Conservation (phyloP, 2,888 invertebrate species). For the Pterostichus madidus region DNA sequence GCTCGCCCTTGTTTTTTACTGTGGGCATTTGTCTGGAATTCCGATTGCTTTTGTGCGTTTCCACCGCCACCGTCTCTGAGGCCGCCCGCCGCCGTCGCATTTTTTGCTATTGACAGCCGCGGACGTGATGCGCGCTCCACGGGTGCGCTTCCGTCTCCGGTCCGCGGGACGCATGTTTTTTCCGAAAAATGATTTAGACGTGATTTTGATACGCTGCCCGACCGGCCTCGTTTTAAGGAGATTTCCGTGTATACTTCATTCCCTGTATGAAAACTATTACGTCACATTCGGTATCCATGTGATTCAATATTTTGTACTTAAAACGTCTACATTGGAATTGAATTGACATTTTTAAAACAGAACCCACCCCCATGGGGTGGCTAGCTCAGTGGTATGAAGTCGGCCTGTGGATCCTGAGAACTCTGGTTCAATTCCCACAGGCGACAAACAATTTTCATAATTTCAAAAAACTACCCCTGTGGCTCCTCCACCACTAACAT, state of each 20-base stretch:
- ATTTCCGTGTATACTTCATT: constrained; percentile 61
- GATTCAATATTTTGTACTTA: too few relatives aligned
- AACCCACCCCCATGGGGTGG: too few relatives aligned
- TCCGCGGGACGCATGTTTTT: constrained; percentile 33
- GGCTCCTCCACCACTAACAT: too few relatives aligned
- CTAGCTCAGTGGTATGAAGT: too few relatives aligned
- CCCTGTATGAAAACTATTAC: too few relatives aligned
- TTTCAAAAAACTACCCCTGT: too few relatives aligned
- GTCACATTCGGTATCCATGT: too few relatives aligned
- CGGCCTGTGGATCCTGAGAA: too few relatives aligned
- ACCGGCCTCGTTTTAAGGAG: constrained; percentile 48
- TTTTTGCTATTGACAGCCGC: constrained; percentile 60
- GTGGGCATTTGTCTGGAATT: constrained; percentile 60
- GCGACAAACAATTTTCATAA: too few relatives aligned
- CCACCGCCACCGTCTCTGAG: neutral
- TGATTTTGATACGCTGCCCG: constrained; percentile 50
- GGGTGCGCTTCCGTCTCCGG: constrained; percentile 32
- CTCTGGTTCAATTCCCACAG: too few relatives aligned
- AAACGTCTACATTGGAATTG: too few relatives aligned
- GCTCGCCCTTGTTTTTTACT: constrained; percentile 58
- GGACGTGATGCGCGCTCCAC: constrained; percentile 41
- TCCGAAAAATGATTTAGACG: constrained; percentile 58
- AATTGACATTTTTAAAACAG: too few relatives aligned
- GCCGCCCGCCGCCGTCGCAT: neutral
- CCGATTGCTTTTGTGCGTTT: constrained; percentile 51